Percentiles rank a stretch among this genome's conserved stretches.
These are phyloP conservation scores for Spisula solida DNA, from an alignment of 2,888 invertebrate genomes.

Conservation along the genomic window DNA sequence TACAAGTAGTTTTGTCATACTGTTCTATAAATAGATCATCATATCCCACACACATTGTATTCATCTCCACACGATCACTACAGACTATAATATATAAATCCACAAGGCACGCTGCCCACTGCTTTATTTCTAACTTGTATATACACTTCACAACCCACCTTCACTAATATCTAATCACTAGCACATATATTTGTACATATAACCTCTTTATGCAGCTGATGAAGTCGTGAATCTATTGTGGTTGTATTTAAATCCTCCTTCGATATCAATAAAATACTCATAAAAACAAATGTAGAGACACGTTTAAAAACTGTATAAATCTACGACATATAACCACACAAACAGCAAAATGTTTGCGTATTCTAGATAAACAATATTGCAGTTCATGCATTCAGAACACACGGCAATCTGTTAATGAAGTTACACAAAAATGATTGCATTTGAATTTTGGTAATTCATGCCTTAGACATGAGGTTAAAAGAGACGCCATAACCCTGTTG, in stretches of 20 bases:
- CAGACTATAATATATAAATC: not conserved
- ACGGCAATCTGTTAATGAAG: not conserved
- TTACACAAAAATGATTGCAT: constrained; percentile 18
- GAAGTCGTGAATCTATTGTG: constrained; percentile 30
- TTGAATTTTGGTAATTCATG: constrained; percentile 26
- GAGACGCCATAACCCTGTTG: not conserved
- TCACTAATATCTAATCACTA: constrained; percentile 14
- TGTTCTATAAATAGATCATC: constrained; percentile 15
- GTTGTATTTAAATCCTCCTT: constrained; percentile 33
- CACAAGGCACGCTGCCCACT: not conserved
- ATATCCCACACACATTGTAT: constrained; percentile 22
- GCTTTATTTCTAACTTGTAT: not conserved
- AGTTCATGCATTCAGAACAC: constrained; percentile 11
- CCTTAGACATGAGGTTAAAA: constrained; percentile 12
- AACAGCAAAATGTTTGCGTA: not conserved
- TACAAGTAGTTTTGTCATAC: not conserved
- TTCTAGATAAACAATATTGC: not conserved
- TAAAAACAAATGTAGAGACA: constrained; percentile 40
- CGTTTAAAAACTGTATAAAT: constrained; percentile 30
- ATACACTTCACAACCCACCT: not conserved
- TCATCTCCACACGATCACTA: not conserved
- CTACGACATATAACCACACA: constrained; percentile 7
- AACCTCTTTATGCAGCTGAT: constrained; percentile 3
- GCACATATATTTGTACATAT: constrained; percentile 13
- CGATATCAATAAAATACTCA: constrained; percentile 51